Percentiles rank a stretch among this genome's conserved stretches.
phyloP scores from a whole-genome alignment of 2,797 vertebrate species.

The Macrochelys suwanniensis region DNA sequence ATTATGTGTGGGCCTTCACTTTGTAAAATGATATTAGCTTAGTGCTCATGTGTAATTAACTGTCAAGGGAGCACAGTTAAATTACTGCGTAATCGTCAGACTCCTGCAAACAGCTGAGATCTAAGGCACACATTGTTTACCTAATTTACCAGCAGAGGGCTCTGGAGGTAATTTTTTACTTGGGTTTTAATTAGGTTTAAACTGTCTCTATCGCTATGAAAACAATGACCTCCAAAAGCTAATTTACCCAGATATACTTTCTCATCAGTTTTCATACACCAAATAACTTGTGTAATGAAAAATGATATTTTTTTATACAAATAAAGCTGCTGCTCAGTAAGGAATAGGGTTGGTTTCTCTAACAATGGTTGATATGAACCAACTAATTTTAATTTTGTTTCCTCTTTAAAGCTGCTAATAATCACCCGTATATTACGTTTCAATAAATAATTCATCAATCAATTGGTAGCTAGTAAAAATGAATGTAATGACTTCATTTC shows the following conservation, averaged over 20 bases:
- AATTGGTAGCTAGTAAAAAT: background rate
- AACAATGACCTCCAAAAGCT: background rate
- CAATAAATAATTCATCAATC: constrained; percentile 6
- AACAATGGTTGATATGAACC: background rate
- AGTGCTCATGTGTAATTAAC: background rate
- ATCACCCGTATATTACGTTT: background rate
- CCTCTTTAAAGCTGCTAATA: background rate
- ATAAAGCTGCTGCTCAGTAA: background rate
- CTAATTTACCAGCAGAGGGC: constrained; percentile 48
- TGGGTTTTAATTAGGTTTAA: background rate
- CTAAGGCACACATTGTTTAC: background rate
- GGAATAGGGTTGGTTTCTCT: background rate
- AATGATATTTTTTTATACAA: background rate
- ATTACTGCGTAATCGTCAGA: background rate
- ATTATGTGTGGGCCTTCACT: background rate
- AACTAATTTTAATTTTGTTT: constrained; percentile 4
- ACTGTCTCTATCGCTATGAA: background rate
- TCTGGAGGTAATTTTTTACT: constrained; percentile 11
- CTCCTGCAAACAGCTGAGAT: background rate
- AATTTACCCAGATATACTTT: background rate
- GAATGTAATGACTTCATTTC: background rate
- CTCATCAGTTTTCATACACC: background rate
- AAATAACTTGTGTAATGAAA: background rate
- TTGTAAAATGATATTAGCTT: background rate
- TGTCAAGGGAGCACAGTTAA: background rate